These are phyloP conservation scores for Poecilobothrus nobilitatus DNA, from an alignment of 2,888 invertebrate species.

Conservation along the genomic window DNA sequence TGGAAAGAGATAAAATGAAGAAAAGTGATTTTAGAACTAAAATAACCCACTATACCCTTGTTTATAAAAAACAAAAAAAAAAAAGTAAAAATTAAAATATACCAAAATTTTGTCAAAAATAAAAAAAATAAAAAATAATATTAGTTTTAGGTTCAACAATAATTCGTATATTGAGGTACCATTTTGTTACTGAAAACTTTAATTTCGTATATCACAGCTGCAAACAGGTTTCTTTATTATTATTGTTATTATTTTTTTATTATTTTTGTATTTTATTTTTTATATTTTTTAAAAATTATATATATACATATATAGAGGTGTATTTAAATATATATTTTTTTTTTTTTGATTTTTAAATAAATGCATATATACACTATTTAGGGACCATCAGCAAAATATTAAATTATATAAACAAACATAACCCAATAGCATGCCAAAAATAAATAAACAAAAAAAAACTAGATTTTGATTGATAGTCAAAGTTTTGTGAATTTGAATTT, in stretches of 20 bases:
- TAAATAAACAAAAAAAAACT: neutral
- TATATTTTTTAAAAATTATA: neutral
- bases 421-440: neutral
- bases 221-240: neutral
- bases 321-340: neutral
- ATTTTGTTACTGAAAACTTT: neutral
- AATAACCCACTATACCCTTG: neutral
- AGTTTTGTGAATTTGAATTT: neutral
- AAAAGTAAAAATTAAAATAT: neutral
- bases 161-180: slow-evolving; percentile 4
- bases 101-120: too few species aligned
- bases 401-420: neutral
- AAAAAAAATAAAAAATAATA: neutral
- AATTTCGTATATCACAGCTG: neutral
- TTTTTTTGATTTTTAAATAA: neutral
- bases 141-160: neutral
- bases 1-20: too few species aligned
- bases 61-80: neutral
- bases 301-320: neutral
- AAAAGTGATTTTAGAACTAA: neutral
- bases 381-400: neutral
- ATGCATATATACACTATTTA: neutral
- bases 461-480: neutral
- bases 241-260: neutral
- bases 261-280: neutral